Conservation (phyloP, 2,797 vertebrate species). For the Perodicticus potto region DNA sequence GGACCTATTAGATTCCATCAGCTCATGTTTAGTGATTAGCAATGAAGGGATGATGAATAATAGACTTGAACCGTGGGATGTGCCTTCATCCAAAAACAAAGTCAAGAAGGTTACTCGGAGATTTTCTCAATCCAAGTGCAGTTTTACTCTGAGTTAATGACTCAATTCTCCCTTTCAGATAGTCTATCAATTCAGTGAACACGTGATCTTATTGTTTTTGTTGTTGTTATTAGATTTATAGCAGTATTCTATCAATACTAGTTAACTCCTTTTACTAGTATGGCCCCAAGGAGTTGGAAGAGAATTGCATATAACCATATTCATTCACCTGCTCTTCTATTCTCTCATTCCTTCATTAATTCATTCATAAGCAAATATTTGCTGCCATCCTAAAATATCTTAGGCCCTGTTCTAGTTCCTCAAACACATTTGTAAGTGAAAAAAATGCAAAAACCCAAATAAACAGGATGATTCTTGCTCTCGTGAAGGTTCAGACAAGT, state of each 20-base stretch:
- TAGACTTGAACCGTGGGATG: neutral
- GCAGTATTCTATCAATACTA: neutral
- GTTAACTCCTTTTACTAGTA: slow-evolving; percentile 14
- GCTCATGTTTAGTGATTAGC: slow-evolving; percentile 33
- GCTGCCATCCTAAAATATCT: neutral
- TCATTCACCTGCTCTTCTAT: neutral
- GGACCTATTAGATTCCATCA: neutral
- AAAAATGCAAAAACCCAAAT: neutral
- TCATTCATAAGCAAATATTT: slow-evolving; percentile 5
- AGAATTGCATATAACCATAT: slow-evolving; percentile 31
- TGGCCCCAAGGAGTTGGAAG: neutral
- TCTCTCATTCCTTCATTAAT: slow-evolving; percentile 13
- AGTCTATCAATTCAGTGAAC: neutral
- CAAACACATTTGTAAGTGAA: neutral
- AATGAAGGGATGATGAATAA: neutral
- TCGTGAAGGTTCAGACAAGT: neutral
- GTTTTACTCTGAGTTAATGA: slow-evolving; percentile 43
- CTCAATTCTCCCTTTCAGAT: neutral
- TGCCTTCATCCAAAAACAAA: neutral
- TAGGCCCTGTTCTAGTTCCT: neutral
- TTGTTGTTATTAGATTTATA: slow-evolving; percentile 33
- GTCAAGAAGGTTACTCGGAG: neutral
- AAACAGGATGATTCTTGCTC: neutral
- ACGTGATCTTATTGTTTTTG: neutral
- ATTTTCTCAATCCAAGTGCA: neutral